Evolutionary conservation across 1,140 invertebrate genomes (phyloP), one percentile per base, ranked within the genome.

Genomic region (Calephelis virginiensis): DNA sequence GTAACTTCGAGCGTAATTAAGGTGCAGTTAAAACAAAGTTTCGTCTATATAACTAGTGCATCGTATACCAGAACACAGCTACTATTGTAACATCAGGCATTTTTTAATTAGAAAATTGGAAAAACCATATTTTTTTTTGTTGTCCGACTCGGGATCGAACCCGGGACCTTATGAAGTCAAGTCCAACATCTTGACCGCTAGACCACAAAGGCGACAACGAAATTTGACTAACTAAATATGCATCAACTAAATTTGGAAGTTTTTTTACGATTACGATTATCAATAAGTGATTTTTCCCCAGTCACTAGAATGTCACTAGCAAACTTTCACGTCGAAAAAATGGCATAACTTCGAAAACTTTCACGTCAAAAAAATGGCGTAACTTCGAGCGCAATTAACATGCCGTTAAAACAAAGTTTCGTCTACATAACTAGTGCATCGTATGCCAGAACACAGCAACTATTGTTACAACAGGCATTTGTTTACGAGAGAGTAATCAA

Each of bases 401-500:
- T 45, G 13, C 3, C 10, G 61, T 48, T 47, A 63, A 63, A 63
- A 63, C 14, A 62, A 17, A 63, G 45, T 47, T 47, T 63, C 28
- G 47, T 63, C 46, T 47, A 48, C 8, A 47, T n/a, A 45, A 63
- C 47, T 28, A 48, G 28, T 46, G 61, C 61, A 28, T 48, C 14
- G 17, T 45, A 46, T 63, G 14, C 47, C 47, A 63, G 61, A 28
- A 17, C 45, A 45, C 14, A 47, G 56, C 10, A 45, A 61, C 61
- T 47, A 63, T 63, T 63, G 61, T 47, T 17, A 63, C 47, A 28
- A 11, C 47, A 47, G 28, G 43, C 59, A 53, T 28, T 53, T 53
- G 50, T 53, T 53, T 9, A 53, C 50, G 50, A 53, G 50, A 13
- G 50, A 53, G 50, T 53, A 53, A 53, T 53, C 50, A 53, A 53